Evolutionary conservation across 2,113 vertebrate species (phyloP).

Genomic region (Pedionomus torquatus): DNA sequence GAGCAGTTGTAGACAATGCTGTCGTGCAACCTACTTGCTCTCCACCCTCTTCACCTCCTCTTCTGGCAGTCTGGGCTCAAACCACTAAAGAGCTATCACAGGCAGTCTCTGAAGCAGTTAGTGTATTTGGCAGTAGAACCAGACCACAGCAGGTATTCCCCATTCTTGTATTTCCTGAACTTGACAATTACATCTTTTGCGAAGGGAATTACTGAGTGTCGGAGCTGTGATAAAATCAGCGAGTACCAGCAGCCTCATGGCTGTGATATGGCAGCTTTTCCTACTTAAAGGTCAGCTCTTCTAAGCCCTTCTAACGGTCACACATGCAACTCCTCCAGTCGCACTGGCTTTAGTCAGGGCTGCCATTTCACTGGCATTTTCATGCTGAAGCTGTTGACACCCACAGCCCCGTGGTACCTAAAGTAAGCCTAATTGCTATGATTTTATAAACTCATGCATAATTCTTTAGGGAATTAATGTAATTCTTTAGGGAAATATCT

Average conservation of each 20-base stretch:
- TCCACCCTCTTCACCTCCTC: background rate
- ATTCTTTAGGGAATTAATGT: background rate
- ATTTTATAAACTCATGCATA: background rate
- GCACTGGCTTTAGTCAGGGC: background rate
- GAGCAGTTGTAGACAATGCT: background rate
- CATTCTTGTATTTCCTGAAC: background rate
- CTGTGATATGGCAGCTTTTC: background rate
- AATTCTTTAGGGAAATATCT: background rate
- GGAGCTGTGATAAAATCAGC: background rate
- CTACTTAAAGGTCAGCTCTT: background rate
- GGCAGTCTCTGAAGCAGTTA: background rate
- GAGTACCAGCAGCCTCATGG: background rate
- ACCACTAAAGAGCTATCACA: background rate
- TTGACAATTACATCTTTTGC: background rate
- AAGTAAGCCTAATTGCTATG: background rate
- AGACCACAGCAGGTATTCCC: background rate
- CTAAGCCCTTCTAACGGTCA: background rate
- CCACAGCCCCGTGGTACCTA: background rate
- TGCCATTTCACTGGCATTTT: background rate
- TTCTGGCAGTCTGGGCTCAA: background rate
- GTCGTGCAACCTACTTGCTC: background rate
- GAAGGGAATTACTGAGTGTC: background rate
- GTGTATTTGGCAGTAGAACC: background rate
- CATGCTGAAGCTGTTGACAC: background rate
- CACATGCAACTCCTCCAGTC: fast-evolving